A percentile compares a stretch with the other conserved stretches of the same genome.
phyloP scores from a whole-genome alignment of 2,888 invertebrate species.

The Torymus aiolomorphi region DNA sequence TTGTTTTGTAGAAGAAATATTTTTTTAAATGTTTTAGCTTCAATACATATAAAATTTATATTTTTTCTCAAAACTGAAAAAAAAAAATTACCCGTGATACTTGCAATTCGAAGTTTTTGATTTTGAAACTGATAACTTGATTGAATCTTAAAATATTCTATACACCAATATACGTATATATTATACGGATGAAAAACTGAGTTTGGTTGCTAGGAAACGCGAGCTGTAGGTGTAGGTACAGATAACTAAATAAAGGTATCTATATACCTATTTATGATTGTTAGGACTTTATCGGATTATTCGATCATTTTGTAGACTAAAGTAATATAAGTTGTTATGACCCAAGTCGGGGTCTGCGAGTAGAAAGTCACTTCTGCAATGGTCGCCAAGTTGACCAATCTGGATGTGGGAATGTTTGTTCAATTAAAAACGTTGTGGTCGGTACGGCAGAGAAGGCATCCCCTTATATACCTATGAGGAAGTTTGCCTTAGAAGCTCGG shows the following conservation, averaged over 20 bases:
- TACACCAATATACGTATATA: constrained; percentile 55
- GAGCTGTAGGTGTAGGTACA: constrained; percentile 51
- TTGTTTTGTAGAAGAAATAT: neutral
- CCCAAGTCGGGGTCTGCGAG: too few species aligned
- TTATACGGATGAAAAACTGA: constrained; percentile 11
- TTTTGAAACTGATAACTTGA: constrained; percentile 24
- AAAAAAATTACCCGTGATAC: neutral
- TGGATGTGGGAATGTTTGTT: too few species aligned
- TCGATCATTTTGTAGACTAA: too few species aligned
- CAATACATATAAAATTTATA: neutral
- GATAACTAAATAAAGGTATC: constrained; percentile 66
- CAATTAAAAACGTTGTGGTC: too few species aligned
- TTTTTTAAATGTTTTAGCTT: neutral
- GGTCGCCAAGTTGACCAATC: too few species aligned
- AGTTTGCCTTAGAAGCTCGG: too few species aligned
- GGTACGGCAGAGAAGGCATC: too few species aligned
- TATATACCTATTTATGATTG: too few species aligned
- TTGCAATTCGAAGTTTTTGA: constrained; percentile 3
- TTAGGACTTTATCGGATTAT: too few species aligned
- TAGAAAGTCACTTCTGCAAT: too few species aligned
- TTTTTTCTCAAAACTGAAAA: constrained; percentile 5
- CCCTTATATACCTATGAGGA: too few species aligned
- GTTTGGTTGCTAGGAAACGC: constrained; percentile 65
- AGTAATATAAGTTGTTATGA: too few species aligned
- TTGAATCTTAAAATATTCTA: constrained; percentile 20